A percentile compares a stretch with the other conserved stretches of the same genome.
These are phyloP conservation scores for Tortricodes alternella DNA, from an alignment of 2,888 invertebrate genomes.

Conservation along the genomic window DNA sequence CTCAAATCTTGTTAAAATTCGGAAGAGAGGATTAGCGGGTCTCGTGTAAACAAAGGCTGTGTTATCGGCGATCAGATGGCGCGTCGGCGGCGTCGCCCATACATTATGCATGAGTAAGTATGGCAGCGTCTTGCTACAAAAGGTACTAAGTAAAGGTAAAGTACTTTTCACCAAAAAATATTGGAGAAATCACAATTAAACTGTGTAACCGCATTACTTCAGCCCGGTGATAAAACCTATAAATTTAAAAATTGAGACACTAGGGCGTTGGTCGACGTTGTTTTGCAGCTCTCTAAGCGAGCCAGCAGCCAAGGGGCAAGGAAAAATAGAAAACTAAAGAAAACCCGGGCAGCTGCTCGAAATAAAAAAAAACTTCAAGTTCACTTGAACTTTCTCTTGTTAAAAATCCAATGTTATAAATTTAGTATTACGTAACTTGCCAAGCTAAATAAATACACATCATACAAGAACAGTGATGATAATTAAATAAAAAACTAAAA, in stretches of 20 bases:
- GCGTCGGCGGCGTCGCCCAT: conserved; percentile 50
- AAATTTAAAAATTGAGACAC: conserved; percentile 9
- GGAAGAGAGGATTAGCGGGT: conserved; percentile 66
- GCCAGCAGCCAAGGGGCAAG: conserved; percentile 19
- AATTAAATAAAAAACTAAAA: too few relatives aligned
- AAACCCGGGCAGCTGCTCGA: conserved; percentile 7
- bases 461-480: too few relatives aligned
- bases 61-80: conserved; percentile 70
- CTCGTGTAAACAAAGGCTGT: conserved; percentile 69
- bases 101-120: conserved; percentile 68
- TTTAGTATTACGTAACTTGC: not conserved
- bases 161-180: conserved; percentile 9
- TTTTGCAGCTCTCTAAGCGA: conserved; percentile 26
- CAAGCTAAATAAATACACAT: not conserved
- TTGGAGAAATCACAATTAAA: conserved; percentile 19
- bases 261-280: conserved; percentile 15
- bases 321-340: conserved; percentile 20
- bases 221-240: conserved; percentile 9
- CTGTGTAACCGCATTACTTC: conserved; percentile 1
- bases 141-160: conserved; percentile 32
- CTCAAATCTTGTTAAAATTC: conserved; percentile 74
- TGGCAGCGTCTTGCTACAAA: conserved; percentile 53
- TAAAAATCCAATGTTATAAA: not conserved
- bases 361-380: conserved; percentile 21
- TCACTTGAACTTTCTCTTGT: conserved; percentile 12